phyloP scores from a whole-genome alignment of 2,888 invertebrate genomes.

The Ichneumon xanthorius region DNA sequence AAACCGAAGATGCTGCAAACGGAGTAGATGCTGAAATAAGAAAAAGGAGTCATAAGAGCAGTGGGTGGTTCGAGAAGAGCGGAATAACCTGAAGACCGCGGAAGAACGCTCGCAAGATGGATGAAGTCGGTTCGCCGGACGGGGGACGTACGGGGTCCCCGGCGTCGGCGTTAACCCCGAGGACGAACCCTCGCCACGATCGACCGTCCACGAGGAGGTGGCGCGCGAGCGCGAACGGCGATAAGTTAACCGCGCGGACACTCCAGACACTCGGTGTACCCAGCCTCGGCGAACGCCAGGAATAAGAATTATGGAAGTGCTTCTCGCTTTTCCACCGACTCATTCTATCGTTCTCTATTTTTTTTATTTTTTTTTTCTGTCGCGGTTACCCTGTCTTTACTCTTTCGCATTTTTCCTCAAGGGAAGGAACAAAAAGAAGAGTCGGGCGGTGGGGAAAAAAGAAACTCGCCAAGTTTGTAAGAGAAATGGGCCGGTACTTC shows the following conservation, averaged over 20 bases:
- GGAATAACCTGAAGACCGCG: conserved; percentile 55
- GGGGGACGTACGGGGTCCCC: background rate
- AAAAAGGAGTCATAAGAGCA: conserved; percentile 11
- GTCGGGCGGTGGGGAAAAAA: conserved; percentile 9
- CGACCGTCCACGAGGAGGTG: conserved; percentile 54
- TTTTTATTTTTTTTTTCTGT: conserved; percentile 13
- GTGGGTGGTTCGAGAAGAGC: conserved; percentile 39
- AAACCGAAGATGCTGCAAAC: conserved; percentile 12
- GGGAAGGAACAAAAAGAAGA: conserved; percentile 3
- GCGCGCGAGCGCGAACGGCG: conserved; percentile 66
- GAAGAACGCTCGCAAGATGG: conserved; percentile 58
- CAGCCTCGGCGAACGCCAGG: conserved; percentile 58
- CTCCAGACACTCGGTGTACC: conserved; percentile 62
- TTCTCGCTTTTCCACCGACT: conserved; percentile 45
- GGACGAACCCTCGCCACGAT: conserved; percentile 46
- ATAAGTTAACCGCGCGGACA: conserved; percentile 76
- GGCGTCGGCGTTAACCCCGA: conserved; percentile 43
- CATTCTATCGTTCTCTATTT: conserved; percentile 36
- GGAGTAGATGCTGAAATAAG: conserved; percentile 4
- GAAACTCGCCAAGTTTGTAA: conserved; percentile 58
- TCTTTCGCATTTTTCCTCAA: conserved; percentile 59
- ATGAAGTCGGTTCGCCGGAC: conserved; percentile 62
- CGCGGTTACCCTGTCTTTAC: conserved; percentile 46
- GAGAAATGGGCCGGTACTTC: conserved; percentile 57
- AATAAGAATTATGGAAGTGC: conserved; percentile 75